Conservation (phyloP, 2,888 invertebrate species). For the Limnephilus marmoratus region DNA sequence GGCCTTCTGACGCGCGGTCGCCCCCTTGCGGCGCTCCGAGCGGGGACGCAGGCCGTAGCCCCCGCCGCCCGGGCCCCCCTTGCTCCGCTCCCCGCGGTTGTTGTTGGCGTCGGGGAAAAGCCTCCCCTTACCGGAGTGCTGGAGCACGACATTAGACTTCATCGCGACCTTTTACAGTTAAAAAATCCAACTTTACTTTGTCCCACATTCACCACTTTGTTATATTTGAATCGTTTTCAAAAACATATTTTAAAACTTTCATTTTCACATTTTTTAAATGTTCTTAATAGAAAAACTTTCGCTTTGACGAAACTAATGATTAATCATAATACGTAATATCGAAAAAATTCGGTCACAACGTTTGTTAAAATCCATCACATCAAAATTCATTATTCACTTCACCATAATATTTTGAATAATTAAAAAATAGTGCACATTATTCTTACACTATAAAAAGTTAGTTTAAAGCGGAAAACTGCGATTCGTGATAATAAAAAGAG, state of each 20-base stretch:
- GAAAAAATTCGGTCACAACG: not conserved
- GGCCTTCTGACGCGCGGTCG: not conserved
- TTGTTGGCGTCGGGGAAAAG: conserved; percentile 70
- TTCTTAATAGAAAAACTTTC: not conserved
- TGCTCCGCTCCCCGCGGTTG: conserved; percentile 68
- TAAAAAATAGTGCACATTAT: not conserved
- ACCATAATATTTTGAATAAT: not conserved
- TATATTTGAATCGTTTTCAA: not conserved
- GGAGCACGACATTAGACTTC: conserved; percentile 62
- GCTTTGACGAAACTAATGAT: not conserved
- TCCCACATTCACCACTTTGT: not conserved
- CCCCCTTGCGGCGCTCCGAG: conserved; percentile 14
- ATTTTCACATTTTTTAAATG: not conserved
- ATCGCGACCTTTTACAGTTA: conserved; percentile 13
- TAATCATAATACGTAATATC: not conserved
- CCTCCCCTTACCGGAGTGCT: conserved; percentile 56
- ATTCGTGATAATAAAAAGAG: not conserved
- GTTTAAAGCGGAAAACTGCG: not conserved
- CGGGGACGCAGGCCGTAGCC: conserved; percentile 72
- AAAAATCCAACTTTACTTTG: not conserved
- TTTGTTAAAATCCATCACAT: not conserved
- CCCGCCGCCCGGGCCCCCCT: conserved; percentile 68
- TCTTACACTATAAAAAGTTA: not conserved
- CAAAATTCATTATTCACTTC: conserved; percentile 21
- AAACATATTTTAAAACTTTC: not conserved